Evolutionary conservation across 1,140 invertebrate genomes (phyloP), one percentile per base, ranked within the genome.

Genomic region (Drosophila parabipectinata): DNA sequence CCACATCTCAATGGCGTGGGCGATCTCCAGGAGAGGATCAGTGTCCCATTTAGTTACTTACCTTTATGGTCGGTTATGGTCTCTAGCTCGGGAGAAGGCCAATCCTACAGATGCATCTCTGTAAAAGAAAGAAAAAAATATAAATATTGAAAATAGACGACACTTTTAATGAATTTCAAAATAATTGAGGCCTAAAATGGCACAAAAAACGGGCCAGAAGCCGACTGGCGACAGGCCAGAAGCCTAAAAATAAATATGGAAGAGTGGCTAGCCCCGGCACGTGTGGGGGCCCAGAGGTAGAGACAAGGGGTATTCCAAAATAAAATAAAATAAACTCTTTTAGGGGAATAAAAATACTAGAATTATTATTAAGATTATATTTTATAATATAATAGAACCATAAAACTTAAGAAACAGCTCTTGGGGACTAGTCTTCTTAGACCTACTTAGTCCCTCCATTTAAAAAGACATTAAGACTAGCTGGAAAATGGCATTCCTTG

Each of bases 111-210:
- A 21, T 66, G 77, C 78, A 80, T 76, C 26, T 28, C 26, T 28
- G 26, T 6, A 26, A 26, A 26, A 26, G 26, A 26, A 26, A 28
- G 5, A 7, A 28, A 4, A 28, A 7, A 1, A 28, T 0, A 79
- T 60, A 80, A 79, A 67, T 80, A 87, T 87, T 62, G 54, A 81
- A 87, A 87, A 75, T 87, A 78, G 68, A 82, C 77, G 82, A 79
- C 82, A 85, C 74, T 87, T 66, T 82, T 82, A 87, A 85, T 85
- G 82, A 82, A 87, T 85, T 88, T 85, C 71, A 78, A 87, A 85
- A 85, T 85, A 85, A 85, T 85, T 85, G 82, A 87, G 82, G 78
- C 82, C 82, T 79, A 85, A 87, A 85, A 74, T 87, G 66, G 71
- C 79, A 79, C 80, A 72, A 79, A 83, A 77, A 83, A 21, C 21